Percentiles rank a stretch among this genome's conserved stretches.
phyloP scores from a whole-genome alignment of 2,797 vertebrate genomes.

The Anolis apletophallus region DNA sequence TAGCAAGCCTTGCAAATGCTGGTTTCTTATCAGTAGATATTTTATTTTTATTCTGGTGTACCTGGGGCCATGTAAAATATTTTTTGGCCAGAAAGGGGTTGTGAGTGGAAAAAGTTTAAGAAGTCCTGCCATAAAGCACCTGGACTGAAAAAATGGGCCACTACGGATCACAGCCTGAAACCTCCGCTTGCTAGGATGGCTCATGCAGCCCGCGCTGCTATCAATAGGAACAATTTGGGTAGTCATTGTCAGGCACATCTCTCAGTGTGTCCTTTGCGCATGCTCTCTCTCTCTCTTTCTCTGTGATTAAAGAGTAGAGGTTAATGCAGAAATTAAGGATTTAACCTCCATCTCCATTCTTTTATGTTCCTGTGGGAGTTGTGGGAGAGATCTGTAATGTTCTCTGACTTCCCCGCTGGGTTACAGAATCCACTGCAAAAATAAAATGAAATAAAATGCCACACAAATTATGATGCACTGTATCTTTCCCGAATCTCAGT shows the following conservation, averaged over 20 bases:
- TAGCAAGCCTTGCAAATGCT: no score
- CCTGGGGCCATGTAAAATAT: no score
- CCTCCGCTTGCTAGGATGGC: no score
- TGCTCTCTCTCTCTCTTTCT: background rate
- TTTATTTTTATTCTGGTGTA: no score
- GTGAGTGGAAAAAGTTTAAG: no score
- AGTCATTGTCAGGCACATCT: background rate
- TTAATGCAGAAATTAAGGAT: background rate
- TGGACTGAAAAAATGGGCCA: background rate
- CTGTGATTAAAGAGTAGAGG: background rate
- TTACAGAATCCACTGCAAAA: constrained; percentile 9
- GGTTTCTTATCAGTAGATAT: no score
- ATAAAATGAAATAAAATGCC: background rate
- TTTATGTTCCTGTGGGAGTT: background rate
- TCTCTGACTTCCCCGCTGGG: constrained; percentile 5
- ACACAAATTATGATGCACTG: background rate
- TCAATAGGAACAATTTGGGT: background rate
- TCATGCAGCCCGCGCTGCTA: background rate
- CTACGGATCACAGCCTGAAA: background rate
- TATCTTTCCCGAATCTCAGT: constrained; percentile 14
- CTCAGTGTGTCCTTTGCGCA: background rate
- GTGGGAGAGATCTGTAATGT: background rate
- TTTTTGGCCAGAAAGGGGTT: no score
- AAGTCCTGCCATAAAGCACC: background rate
- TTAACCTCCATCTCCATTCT: background rate